Conservation (phyloP, 2,888 invertebrate species). For the Volucella zonaria region DNA sequence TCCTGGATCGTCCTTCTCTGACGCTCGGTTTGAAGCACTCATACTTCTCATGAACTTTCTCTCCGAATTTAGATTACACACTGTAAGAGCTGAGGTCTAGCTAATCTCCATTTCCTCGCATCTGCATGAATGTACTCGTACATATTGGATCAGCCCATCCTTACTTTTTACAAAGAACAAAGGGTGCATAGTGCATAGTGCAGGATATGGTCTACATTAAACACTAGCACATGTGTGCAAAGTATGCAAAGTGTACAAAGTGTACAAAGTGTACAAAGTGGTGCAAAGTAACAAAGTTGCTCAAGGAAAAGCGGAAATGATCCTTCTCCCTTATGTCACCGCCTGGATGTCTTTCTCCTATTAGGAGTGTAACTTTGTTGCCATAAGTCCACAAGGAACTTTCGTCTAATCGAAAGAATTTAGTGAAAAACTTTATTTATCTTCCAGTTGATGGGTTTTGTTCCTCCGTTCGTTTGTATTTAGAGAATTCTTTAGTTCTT, state of each 20-base stretch:
- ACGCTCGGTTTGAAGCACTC: too few relatives aligned
- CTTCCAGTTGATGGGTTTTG: slow-evolving; percentile 39
- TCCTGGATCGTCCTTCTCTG: too few relatives aligned
- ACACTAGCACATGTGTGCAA: slow-evolving; percentile 12
- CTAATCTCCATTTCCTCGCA: slow-evolving; percentile 40
- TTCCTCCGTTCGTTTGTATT: too few relatives aligned
- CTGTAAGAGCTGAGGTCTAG: slow-evolving; percentile 59
- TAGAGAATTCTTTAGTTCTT: too few relatives aligned
- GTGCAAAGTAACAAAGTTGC: slow-evolving; percentile 67
- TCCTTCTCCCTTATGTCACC: slow-evolving; percentile 31
- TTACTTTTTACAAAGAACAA: too few relatives aligned
- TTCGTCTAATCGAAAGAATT: slow-evolving; percentile 71
- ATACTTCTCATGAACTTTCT: slow-evolving; percentile 29
- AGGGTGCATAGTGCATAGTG: background rate
- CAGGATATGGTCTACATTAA: slow-evolving; percentile 26
- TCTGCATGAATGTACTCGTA: background rate
- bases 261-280: slow-evolving; percentile 44
- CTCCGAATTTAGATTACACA: slow-evolving; percentile 57
- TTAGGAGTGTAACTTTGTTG: slow-evolving; percentile 33
- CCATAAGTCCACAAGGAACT: slow-evolving; percentile 55
- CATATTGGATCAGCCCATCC: background rate
- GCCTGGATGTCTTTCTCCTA: too few relatives aligned
- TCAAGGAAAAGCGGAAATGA: slow-evolving; percentile 50
- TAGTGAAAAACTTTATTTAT: slow-evolving; percentile 70
- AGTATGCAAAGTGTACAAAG: background rate